These are phyloP conservation scores for Hemicentrotus pulcherrimus DNA, from an alignment of 35 echinoderm and acorn worm species.

Conservation along the genomic window DNA sequence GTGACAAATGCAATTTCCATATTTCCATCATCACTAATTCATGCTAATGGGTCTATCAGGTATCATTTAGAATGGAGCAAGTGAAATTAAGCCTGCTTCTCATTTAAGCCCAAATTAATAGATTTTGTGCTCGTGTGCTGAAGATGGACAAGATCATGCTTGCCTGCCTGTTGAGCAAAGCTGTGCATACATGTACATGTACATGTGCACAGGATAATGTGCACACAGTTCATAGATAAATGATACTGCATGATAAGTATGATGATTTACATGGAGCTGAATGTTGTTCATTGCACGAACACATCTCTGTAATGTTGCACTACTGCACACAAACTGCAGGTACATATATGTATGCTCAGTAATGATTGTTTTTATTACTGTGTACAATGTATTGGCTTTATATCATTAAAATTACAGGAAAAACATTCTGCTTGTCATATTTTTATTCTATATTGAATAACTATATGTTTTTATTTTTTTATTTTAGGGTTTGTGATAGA, in stretches of 20 bases:
- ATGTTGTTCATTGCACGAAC: neutral
- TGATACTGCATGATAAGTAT: neutral
- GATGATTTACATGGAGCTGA: neutral
- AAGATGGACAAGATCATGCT: neutral
- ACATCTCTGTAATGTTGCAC: neutral
- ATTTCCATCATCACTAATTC: constrained; percentile 44
- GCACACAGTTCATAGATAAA: neutral
- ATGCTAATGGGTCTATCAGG: constrained; percentile 43
- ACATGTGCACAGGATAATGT: neutral
- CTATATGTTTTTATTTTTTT: too few species aligned
- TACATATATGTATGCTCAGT: neutral
- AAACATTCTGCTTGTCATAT: neutral
- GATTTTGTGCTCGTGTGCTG: neutral
- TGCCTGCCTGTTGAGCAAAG: neutral
- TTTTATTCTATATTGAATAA: neutral
- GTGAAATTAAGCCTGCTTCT: constrained; percentile 17
- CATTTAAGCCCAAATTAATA: constrained; percentile 5
- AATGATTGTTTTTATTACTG: neutral
- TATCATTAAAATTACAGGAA: neutral
- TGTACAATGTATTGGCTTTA: neutral
- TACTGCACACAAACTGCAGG: neutral
- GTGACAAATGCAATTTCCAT: constrained; percentile 35
- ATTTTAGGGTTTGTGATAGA: too few species aligned
- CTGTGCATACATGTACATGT: neutral
- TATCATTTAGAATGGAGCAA: constrained; percentile 21